Evolutionary conservation across 1,140 invertebrate genomes (phyloP), one percentile per base, ranked within the genome.

Genomic region (Nebria ingens): DNA sequence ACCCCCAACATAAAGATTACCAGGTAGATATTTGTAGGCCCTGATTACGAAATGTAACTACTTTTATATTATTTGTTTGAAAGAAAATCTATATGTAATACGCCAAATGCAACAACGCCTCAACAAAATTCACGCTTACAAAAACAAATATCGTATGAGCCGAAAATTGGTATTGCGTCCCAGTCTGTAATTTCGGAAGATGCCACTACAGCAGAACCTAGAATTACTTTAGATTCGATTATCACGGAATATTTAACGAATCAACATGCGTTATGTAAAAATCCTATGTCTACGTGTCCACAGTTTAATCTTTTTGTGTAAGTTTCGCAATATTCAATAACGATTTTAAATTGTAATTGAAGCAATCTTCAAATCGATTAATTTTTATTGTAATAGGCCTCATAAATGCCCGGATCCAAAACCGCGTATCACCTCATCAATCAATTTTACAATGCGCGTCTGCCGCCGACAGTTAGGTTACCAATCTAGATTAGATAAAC

Each of bases 231-330:
- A 19, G 89, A 96, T 69, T 87, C 88, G 21, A 97, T 98, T 68
- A 91, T 98, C 34, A 96, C 89, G 0, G 92, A 95, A 71, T 98
- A 97, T 74, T 78, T 97, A 34, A 88, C 91, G 40, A 95, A 97
- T 75, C 95, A 99, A 71, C 91, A 93, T 71, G 86, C 90, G n/a
- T 71, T 92, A 2, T 93, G 91, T 74, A 91, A 91, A 77, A 92
- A 92, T 73, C 90, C 90, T 2, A 91, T 93, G 78, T 87, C 87
- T 20, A 93, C 89, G 0, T 93, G 89, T 72, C 90, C 91, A 11
- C 87, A 91, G 67, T 93, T 94, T 64, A 91, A 93, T 73, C 74
- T 94, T 22, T 88, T 91, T 60, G 78, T 85, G 81, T 85, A 68
- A 78, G 82, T 78, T 61, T 52, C n/a, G n/a, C n/a, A n/a, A n/a